These are phyloP conservation scores for Drosophila leontia DNA, from an alignment of 1,140 invertebrate species.

Conservation along the genomic window DNA sequence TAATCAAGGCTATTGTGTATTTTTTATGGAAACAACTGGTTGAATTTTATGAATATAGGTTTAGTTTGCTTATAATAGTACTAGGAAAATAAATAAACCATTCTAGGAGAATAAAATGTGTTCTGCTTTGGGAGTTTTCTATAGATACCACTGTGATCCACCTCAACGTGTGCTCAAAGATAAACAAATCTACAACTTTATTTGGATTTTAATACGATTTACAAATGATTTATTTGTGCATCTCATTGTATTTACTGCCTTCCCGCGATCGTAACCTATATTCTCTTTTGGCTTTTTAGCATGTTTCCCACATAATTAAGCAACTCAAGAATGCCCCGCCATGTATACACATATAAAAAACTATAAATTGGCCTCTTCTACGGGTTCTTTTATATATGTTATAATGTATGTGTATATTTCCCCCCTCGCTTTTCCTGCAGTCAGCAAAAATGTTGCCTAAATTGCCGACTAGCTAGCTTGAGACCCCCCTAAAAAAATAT, in stretches of 20 bases:
- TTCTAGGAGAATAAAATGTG: constrained; percentile 5
- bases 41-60: constrained; percentile 4
- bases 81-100: constrained; percentile 1
- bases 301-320: constrained; percentile 36
- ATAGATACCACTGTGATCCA: background rate
- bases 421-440: constrained; percentile 14
- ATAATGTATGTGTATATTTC: constrained; percentile 1
- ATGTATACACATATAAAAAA: constrained; percentile 35
- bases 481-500: constrained; percentile 30
- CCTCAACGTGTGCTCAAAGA: background rate
- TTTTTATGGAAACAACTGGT: constrained; percentile 3
- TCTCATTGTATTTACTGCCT: background rate
- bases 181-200: constrained; percentile 11
- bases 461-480: constrained; percentile 37
- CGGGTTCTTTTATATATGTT: constrained; percentile 16
- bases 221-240: background rate
- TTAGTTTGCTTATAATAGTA: constrained; percentile 9
- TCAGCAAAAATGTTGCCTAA: constrained; percentile 52
- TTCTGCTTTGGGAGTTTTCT: background rate
- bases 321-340: constrained; percentile 32
- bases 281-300: constrained; percentile 7
- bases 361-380: constrained; percentile 58
- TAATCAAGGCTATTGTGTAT: constrained; percentile 44
- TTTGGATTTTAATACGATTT: constrained; percentile 10
- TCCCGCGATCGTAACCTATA: constrained; percentile 17